A percentile compares a stretch with the other conserved stretches of the same genome.
phyloP scores from a whole-genome alignment of 2,888 invertebrate genomes.

The Neria commutata region DNA sequence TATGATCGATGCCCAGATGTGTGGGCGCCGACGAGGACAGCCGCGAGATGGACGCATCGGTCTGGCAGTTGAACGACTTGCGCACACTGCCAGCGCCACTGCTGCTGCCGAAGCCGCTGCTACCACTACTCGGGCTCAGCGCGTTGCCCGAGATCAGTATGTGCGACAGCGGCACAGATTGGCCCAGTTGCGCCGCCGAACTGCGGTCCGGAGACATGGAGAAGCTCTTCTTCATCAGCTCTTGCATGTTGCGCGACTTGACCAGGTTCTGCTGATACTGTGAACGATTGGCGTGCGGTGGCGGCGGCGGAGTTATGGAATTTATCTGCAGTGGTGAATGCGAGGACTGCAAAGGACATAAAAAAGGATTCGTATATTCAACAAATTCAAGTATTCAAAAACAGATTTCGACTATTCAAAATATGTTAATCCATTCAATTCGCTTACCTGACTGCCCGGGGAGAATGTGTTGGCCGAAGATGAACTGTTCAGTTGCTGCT shows the following conservation, averaged over 20 bases:
- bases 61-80: constrained; percentile 49
- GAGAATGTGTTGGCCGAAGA: constrained; percentile 67
- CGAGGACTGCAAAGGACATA: constrained; percentile 62
- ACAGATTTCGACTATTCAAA: neutral
- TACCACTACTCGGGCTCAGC: constrained; percentile 53
- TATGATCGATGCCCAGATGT: constrained; percentile 77
- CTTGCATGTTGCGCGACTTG: constrained; percentile 56
- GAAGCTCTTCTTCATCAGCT: constrained; percentile 71
- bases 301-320: constrained; percentile 61
- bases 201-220: constrained; percentile 66
- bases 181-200: constrained; percentile 64
- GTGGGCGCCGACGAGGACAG: constrained; percentile 88
- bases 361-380: neutral
- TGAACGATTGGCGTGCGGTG: constrained; percentile 56
- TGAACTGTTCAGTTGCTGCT: constrained; percentile 42
- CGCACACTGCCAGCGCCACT: constrained; percentile 38
- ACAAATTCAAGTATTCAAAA: neutral
- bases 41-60: constrained; percentile 64
- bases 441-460: constrained; percentile 68
- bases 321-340: constrained; percentile 62
- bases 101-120: constrained; percentile 59
- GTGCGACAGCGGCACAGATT: constrained; percentile 69
- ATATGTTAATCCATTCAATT: neutral
- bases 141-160: constrained; percentile 61
- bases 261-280: constrained; percentile 53